A percentile compares a stretch with the other conserved stretches of the same genome.
Conservation (phyloP, 2,888 invertebrate species). For the Limnephilus lunatus region DNA sequence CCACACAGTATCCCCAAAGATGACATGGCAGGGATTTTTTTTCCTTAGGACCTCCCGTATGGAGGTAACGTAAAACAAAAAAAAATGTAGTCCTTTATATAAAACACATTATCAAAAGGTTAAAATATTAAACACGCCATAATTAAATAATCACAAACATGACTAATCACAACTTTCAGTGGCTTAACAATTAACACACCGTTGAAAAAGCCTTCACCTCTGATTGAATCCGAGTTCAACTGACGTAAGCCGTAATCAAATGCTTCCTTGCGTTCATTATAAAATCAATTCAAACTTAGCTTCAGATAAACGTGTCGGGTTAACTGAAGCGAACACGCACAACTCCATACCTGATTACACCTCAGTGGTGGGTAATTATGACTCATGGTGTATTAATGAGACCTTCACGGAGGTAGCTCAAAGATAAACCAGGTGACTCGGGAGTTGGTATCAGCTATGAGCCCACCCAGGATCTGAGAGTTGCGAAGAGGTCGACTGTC, state of each 20-base stretch:
- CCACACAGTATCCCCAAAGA: no score
- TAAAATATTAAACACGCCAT: not conserved
- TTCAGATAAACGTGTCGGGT: conserved; percentile 21
- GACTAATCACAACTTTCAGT: not conserved
- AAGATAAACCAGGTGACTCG: not conserved
- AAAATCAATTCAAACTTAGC: not conserved
- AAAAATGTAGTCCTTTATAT: not conserved
- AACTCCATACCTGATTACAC: conserved; percentile 3
- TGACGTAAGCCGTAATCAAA: not conserved
- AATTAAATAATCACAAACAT: not conserved
- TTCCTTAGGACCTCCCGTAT: no score
- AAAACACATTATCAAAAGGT: not conserved
- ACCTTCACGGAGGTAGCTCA: conserved; percentile 23
- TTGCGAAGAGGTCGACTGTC: not conserved
- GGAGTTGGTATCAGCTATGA: not conserved
- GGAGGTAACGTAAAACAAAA: no score
- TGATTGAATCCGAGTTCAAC: not conserved
- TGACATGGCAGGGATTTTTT: no score
- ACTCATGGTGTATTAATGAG: conserved; percentile 18
- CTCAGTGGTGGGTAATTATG: conserved; percentile 14
- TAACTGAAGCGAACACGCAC: conserved; percentile 20
- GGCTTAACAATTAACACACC: not conserved
- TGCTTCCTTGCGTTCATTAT: not conserved
- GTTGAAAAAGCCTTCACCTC: not conserved
- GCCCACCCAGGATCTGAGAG: conserved; percentile 12